Base-by-base conservation (phyloP, 2,888 invertebrate species). In the Tetranychus piercei region DNA sequence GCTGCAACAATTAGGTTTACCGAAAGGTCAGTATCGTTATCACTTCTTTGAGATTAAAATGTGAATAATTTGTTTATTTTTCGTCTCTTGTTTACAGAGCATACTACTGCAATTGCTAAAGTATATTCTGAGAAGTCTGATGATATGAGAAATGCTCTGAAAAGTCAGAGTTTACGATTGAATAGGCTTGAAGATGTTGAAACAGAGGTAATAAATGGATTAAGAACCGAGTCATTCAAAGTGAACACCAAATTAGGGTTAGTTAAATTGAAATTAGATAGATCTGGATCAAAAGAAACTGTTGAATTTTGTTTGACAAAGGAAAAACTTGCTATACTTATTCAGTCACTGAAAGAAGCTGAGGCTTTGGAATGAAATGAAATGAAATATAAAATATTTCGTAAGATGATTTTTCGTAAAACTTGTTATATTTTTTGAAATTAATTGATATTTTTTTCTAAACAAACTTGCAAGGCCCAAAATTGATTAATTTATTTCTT, bases 1-100 rank as follows among this genome's bases (percentile, higher is more conserved):
- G n/a, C n/a, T 69, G 1, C 69, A 69, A 34, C 69, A 69, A 69
- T 69, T 69, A 69, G 69, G 69, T 1, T 69, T 69, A 22, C 69
- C 69, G 8, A 69, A 69, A 69, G 69, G 69, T 69, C 18, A 65
- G 65, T n/a, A 18, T 3, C 4, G 5, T 6, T 0, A 65, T n/a
- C 5, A n/a, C 18, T 65, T 20, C 5, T 65, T 18, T 65, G 34
- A 34, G 34, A 0, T 34, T 34, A 34, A 34, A 34, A 34, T 5
- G 3, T 34, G 34, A 34, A 34, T 34, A 34, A 34, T 34, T 34
- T 34, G 3, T 34, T 34, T 5, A 0, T 34, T 34, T 34, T 34
- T 34, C 34, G 3, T 34, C 34, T 34, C 34, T 5, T 23, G 23
- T 23, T 69, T 34, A 69, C n/a, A 69, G 69, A 69, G n/a, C 69